Base-by-base conservation (phyloP, 1,140 invertebrate species). In the Chymomyza costata region DNA sequence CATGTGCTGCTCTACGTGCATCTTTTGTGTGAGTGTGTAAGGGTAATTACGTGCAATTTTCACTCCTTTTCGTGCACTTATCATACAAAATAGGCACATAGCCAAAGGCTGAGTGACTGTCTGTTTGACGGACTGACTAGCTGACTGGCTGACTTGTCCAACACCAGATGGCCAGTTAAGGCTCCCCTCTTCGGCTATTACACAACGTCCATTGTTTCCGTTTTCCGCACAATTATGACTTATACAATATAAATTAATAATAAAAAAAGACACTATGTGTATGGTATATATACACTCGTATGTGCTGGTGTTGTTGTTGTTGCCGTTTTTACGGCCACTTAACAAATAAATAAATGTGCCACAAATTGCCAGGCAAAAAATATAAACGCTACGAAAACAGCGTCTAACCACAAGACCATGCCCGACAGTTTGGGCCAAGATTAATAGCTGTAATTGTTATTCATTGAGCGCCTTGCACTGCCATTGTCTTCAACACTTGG, bases 161-260 rank as follows among this genome's bases (percentile, higher is more conserved):
- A 47, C 38, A 37, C 59, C 63, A 63, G 59, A 66, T 61, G 65
- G 56, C 45, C 44, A 50, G 38, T 18, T 34, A 48, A 32, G 51
- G n/a, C n/a, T n/a, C 70, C 57, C 53, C 49, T 46, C 34, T 25
- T 25, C 19, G 58, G 60, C 73, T n/a, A 80, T 80, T 82, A 60
- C 71, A 76, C 71, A 76, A 76, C 73, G 70, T 82, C 78, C 78
- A 82, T 82, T 82, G 78, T 82, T 82, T 78, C 70, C 78, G 67
- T 82, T 82, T 82, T 82, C 74, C 66, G 73, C 67, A 80, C 73
- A 80, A 80, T 80, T 80, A 80, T 80, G 81, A 80, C 74, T 60
- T 80, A 78, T 80, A 76, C 71, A 76, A 76, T 78, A 74, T 74
- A 78, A 78, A 78, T 76, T 21, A 51, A 51, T 2, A 68, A 65